phyloP scores from a whole-genome alignment of 2,888 invertebrate genomes.

The Drosophila seclusa region DNA sequence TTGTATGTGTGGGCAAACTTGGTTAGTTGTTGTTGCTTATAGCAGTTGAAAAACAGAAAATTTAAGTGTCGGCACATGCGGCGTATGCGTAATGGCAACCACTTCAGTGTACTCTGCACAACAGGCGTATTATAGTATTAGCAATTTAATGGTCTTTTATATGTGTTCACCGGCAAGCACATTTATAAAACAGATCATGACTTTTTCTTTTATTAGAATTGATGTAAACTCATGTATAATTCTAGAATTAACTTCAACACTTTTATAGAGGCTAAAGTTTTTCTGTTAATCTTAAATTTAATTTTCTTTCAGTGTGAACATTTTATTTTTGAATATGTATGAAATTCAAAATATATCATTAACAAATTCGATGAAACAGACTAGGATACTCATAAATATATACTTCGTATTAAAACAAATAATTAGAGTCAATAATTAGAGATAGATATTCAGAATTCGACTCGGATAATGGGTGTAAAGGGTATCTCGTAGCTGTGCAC shows the following conservation, averaged over 20 bases:
- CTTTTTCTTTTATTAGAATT: neutral
- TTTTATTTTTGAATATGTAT: neutral
- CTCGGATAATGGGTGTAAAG: constrained; percentile 6
- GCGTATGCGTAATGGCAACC: constrained; percentile 64
- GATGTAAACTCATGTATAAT: neutral
- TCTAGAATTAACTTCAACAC: neutral
- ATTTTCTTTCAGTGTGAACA: neutral
- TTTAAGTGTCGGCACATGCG: constrained; percentile 76
- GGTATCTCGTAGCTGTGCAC: constrained; percentile 22
- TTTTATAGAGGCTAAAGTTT: neutral
- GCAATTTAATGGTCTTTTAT: neutral
- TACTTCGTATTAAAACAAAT: neutral
- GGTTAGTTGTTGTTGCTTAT: constrained; percentile 41
- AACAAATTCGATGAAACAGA: neutral
- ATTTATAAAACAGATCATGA: constrained; percentile 44
- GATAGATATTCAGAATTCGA: neutral
- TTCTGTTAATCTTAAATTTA: neutral
- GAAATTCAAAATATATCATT: neutral
- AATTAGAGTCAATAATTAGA: neutral
- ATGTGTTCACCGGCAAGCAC: neutral
- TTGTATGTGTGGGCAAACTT: constrained; percentile 63
- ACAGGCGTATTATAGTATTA: neutral
- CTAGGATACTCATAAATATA: neutral
- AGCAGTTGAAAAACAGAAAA: constrained; percentile 42
- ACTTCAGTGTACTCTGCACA: constrained; percentile 37